phyloP scores from a whole-genome alignment of 2,797 vertebrate species.

The Sphenopsis melanotis region DNA sequence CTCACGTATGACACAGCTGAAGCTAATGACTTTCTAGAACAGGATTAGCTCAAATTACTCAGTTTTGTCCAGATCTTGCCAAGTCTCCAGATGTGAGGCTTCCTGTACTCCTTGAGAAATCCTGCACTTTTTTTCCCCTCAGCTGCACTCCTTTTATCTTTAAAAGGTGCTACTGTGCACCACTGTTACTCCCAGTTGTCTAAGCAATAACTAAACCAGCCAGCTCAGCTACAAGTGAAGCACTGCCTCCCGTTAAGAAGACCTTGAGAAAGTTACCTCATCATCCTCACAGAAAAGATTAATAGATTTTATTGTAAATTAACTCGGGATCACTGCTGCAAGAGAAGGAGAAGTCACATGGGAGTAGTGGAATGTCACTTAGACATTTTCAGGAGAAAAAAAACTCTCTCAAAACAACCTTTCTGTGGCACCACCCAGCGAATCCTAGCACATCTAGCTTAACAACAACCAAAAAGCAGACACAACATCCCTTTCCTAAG shows the following conservation, averaged over 20 bases:
- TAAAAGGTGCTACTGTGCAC: background rate
- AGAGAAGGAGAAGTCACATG: background rate
- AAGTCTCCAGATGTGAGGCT: slow-evolving; percentile 34
- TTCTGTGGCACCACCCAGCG: background rate
- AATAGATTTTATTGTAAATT: background rate
- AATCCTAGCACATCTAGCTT: background rate
- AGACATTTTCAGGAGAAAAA: background rate
- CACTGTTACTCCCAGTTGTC: background rate
- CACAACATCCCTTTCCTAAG: background rate
- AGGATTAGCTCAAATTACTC: slow-evolving; percentile 19
- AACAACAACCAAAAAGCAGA: slow-evolving; percentile 7
- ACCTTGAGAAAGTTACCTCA: background rate
- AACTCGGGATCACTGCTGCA: background rate
- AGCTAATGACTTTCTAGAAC: slow-evolving; percentile 20
- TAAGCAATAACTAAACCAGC: background rate
- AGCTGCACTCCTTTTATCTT: background rate
- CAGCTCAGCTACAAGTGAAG: background rate
- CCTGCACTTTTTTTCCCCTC: background rate
- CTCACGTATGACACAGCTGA: background rate
- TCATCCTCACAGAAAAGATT: background rate
- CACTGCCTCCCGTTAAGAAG: background rate
- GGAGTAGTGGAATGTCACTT: background rate
- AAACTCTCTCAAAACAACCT: background rate
- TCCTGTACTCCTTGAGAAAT: slow-evolving; percentile 11
- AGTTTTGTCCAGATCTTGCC: background rate